Percentiles rank a stretch among this genome's conserved stretches.
Evolutionary conservation across 2,113 vertebrate genomes (phyloP).

Genomic region (Bostrychus sinensis): DNA sequence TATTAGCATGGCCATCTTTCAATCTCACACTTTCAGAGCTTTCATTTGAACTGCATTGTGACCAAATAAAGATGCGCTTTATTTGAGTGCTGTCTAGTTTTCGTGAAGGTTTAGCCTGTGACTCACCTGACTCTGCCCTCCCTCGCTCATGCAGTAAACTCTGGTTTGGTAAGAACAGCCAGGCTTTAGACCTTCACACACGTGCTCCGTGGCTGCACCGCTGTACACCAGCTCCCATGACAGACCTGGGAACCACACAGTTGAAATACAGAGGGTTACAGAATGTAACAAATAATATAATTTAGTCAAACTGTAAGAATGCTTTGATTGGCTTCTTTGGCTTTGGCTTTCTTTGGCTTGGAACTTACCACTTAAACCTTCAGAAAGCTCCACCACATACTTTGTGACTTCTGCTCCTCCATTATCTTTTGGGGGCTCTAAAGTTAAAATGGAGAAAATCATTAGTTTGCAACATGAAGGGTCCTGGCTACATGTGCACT

Average conservation of each 20-base stretch:
- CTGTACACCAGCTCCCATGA: conserved; percentile 91
- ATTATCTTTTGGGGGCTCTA: conserved; percentile 92
- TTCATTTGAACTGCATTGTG: no score
- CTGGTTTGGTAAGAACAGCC: conserved; percentile 88
- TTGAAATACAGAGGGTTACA: not conserved
- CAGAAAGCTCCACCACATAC: conserved; percentile 90
- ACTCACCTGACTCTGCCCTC: conserved; percentile 94
- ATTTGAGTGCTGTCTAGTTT: conserved; percentile 7
- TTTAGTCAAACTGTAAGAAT: no score
- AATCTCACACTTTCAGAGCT: no score
- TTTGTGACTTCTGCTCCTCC: conserved; percentile 90
- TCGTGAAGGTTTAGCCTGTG: no score
- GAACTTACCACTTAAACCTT: conserved; percentile 85
- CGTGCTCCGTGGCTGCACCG: conserved; percentile 86
- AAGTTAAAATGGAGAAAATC: conserved; percentile 31
- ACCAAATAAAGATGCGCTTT: no score
- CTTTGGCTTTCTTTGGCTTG: no score
- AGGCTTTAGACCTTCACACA: conserved; percentile 90
- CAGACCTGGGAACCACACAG: conserved; percentile 78
- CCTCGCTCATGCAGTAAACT: conserved; percentile 91
- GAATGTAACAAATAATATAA: no score
- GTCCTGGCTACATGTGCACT: not conserved
- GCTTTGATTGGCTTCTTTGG: no score
- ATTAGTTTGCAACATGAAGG: not conserved
- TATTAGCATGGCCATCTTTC: no score